phyloP scores from a whole-genome alignment of 2,113 vertebrate species.

The Oenanthe oenanthe region DNA sequence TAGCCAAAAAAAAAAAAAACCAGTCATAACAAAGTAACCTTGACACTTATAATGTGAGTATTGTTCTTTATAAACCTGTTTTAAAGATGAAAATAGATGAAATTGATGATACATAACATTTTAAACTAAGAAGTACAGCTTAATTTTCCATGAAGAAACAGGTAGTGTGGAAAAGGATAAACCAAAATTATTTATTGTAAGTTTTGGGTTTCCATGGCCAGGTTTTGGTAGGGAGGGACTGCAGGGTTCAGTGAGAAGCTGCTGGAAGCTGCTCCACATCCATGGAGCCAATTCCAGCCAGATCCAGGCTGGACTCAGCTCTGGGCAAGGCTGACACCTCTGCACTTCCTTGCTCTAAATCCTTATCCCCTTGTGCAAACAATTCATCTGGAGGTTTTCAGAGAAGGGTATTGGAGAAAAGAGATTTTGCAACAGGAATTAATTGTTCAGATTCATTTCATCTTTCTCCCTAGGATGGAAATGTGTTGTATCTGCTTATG shows the following conservation, averaged over 20 bases:
- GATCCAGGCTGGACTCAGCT: not conserved
- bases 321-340: not conserved
- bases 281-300: not conserved
- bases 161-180: not conserved
- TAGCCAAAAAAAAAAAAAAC: not conserved
- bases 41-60: not conserved
- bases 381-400: not conserved
- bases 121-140: not conserved
- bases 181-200: not conserved
- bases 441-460: not conserved
- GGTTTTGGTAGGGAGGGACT: not conserved
- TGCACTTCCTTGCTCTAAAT: not conserved
- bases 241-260: not conserved
- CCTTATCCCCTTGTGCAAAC: not conserved
- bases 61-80: not conserved
- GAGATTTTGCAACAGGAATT: conserved; percentile 24
- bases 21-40: not conserved
- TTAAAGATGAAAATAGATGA: not conserved
- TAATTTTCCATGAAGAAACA: not conserved
- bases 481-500: conserved; percentile 39
- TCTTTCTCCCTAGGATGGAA: conserved; percentile 15
- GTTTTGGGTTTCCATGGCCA: not conserved
- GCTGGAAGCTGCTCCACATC: not conserved
- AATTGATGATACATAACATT: not conserved
- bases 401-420: not conserved